These are phyloP conservation scores for Lithophane semibrunnea DNA, from an alignment of 2,888 invertebrate genomes.

Conservation along the genomic window DNA sequence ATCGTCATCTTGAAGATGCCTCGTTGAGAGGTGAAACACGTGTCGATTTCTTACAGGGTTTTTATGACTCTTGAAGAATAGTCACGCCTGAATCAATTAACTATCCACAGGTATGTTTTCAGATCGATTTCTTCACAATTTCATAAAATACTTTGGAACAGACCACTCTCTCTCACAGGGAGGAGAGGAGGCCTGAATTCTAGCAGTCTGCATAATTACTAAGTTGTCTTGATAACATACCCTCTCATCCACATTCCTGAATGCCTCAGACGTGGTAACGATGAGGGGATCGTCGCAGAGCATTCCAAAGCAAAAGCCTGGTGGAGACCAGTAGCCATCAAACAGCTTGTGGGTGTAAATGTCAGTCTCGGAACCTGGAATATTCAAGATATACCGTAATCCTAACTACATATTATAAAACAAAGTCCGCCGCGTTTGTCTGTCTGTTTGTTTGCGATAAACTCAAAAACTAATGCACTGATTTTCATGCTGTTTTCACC, in stretches of 20 bases:
- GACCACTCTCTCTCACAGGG: not conserved
- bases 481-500: too few species aligned
- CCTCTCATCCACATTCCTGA: conserved; percentile 93
- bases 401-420: too few species aligned
- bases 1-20: too few species aligned
- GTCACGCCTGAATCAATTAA: too few species aligned
- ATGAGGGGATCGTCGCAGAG: conserved; percentile 95
- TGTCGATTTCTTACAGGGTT: too few species aligned
- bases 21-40: too few species aligned
- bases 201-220: not conserved
- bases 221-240: conserved; percentile 80
- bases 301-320: conserved; percentile 97
- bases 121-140: not conserved
- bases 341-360: conserved; percentile 95
- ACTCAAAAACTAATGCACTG: too few species aligned
- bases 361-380: conserved; percentile 90
- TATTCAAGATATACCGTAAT: not conserved
- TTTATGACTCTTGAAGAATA: too few species aligned
- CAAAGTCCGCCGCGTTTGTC: too few species aligned
- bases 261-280: conserved; percentile 92
- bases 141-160: not conserved
- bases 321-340: conserved; percentile 95
- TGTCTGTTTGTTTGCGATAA: too few species aligned
- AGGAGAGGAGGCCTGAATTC: not conserved
- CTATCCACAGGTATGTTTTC: not conserved